Base-by-base conservation (phyloP, 2,113 vertebrate genomes). In the Oxyruncus cristatus region DNA sequence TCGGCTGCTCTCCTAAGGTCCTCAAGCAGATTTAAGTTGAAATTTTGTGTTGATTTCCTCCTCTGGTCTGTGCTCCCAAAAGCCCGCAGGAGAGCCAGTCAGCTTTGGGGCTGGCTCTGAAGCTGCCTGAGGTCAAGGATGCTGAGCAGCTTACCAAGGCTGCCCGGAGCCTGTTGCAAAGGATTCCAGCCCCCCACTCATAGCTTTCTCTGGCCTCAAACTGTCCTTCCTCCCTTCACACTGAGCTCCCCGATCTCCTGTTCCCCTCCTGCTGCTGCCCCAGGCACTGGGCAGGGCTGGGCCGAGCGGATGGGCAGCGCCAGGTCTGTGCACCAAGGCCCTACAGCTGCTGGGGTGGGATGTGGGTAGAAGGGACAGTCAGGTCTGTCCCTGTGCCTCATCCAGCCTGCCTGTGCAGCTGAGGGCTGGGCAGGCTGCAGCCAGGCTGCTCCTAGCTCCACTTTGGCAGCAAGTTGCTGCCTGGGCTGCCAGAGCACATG, bases 11-110 rank as follows among this genome's bases (percentile, higher is more conserved):
- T 94, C 72, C 63, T 77, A 82, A 96, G 85, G 88, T 93, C 92
- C 95, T 96, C 95, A 95, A 87, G 89, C 93, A 95, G 94, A 97
- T 92, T 78, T 96, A 95, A 87, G 96, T 96, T 96, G 77, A 97
- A 83, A 94, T 95, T 90, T 93, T 93, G 90, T 81, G 95, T 94
- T 93, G 88, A 93, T 94, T 94, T 97, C 74, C 55, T 96, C 44
- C 92, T 94, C 94, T 96, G 97, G 70, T 82, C 91, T 93, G 95
- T 96, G 76, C 92, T 94, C 65, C 59, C 55, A 52, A 94, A 94
- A 84, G 93, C 65, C 86, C 4, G 3, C 3, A 9, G 91, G 93
- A 95, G 75, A 95, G 88, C 89, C 83, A 15, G 63, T 80, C 90
- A 47, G 92, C 56, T 88, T 70, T 88, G 82, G 67, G 93, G 80